Percentiles rank a stretch among this genome's conserved stretches.
These are phyloP conservation scores for Anniella stebbinsi DNA, from an alignment of 2,797 vertebrate genomes.

Conservation along the genomic window DNA sequence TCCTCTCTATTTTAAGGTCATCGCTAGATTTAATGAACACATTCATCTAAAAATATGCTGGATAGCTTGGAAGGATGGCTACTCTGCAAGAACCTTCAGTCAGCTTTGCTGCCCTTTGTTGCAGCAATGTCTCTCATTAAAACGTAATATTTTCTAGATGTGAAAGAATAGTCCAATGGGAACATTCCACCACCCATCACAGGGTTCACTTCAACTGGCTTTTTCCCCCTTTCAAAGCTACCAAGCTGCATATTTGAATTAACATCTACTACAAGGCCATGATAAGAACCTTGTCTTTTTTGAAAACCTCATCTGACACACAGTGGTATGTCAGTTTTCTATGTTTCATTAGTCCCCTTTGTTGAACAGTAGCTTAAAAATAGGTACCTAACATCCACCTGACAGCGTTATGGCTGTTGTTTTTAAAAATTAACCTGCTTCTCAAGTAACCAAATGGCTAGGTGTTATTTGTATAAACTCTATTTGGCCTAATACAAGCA, in stretches of 20 bases:
- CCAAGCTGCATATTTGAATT: background rate
- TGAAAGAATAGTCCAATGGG: background rate
- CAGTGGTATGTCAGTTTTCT: background rate
- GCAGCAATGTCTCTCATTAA: constrained; percentile 11
- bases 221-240: background rate
- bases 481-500: constrained; percentile 47
- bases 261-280: background rate
- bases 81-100: constrained; percentile 18
- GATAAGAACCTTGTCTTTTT: constrained; percentile 17
- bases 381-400: background rate
- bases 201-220: background rate
- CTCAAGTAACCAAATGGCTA: constrained; percentile 42
- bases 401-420: constrained; percentile 4
- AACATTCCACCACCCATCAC: background rate
- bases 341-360: background rate
- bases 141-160: constrained; percentile 30
- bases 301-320: constrained; percentile 18
- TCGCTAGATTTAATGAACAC: background rate
- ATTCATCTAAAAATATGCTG: background rate
- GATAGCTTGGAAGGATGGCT: background rate
- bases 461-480: constrained; percentile 46
- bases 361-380: constrained; percentile 42
- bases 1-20: background rate
- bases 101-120: constrained; percentile 33
- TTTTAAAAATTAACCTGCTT: background rate